phyloP scores from a whole-genome alignment of 2,888 invertebrate species.

The Phorcus lineatus region DNA sequence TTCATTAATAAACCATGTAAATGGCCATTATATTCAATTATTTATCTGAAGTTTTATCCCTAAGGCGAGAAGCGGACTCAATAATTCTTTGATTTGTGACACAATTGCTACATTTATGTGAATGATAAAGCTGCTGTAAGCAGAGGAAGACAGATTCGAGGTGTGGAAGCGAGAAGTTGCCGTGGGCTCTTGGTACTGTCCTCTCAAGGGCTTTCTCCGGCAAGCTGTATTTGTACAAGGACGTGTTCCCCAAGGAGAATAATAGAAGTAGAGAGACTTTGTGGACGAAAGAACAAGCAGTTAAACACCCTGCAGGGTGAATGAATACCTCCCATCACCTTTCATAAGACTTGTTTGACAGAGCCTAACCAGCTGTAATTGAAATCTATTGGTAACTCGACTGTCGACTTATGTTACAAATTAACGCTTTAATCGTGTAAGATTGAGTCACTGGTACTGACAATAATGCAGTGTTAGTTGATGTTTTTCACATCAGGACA shows the following conservation, averaged over 20 bases:
- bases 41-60: too few species aligned
- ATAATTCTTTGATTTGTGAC: too few species aligned
- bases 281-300: background rate
- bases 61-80: too few species aligned
- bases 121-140: too few species aligned
- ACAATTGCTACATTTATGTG: too few species aligned
- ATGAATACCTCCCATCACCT: background rate
- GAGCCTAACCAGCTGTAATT: background rate
- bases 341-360: background rate
- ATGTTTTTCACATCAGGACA: background rate
- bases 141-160: too few species aligned
- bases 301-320: too few species aligned
- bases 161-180: too few species aligned
- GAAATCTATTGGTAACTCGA: background rate
- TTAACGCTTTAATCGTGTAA: background rate
- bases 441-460: background rate
- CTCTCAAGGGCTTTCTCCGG: too few species aligned
- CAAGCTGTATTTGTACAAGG: background rate
- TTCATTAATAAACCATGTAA: too few species aligned
- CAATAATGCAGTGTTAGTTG: background rate
- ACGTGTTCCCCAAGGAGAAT: background rate
- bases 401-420: constrained; percentile 1
- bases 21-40: too few species aligned
- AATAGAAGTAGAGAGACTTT: background rate
- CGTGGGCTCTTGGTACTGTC: too few species aligned